Conservation (phyloP, 2,797 vertebrate genomes). For the Lepidocolaptes lacrymiger region DNA sequence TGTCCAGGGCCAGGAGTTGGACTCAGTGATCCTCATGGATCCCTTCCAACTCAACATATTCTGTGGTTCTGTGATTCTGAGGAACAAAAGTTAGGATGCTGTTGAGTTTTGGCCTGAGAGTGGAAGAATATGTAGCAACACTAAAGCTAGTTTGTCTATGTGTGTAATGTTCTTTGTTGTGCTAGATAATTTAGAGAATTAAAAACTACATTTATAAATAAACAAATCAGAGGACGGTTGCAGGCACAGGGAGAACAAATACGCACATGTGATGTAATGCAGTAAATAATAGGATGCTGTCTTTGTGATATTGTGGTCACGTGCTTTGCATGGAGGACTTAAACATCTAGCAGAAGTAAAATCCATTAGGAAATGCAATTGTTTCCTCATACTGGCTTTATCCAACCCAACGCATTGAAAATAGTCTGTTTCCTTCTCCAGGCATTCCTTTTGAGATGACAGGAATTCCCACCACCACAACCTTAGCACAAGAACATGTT, state of each 20-base stretch:
- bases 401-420: background rate
- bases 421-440: background rate
- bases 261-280: background rate
- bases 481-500: background rate
- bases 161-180: background rate
- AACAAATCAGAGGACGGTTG: background rate
- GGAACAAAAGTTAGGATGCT: background rate
- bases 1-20: background rate
- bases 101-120: background rate
- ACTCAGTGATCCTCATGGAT: background rate
- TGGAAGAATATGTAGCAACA: background rate
- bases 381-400: background rate
- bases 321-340: background rate
- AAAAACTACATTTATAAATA: background rate
- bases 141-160: background rate
- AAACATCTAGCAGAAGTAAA: background rate
- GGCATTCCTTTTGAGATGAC: background rate
- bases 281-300: background rate
- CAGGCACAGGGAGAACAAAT: background rate
- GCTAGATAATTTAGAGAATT: background rate
- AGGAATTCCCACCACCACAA: background rate
- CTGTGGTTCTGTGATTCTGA: background rate
- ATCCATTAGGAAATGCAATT: background rate
- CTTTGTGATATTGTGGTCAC: background rate
- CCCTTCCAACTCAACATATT: background rate